phyloP scores from a whole-genome alignment of 1,140 invertebrate species.

The Pseudomyrmex pallidus region DNA sequence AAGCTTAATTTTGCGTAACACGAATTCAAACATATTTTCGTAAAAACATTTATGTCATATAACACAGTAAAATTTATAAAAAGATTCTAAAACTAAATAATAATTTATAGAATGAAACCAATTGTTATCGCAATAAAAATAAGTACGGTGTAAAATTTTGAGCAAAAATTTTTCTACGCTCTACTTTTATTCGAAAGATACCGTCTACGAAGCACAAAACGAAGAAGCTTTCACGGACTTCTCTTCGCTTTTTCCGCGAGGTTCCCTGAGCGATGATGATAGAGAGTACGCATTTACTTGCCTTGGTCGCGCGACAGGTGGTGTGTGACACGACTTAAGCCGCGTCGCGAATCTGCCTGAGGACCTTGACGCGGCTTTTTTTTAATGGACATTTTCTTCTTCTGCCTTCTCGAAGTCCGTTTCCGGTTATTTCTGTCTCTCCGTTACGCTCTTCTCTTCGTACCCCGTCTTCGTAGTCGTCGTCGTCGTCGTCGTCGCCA shows the following conservation, averaged over 20 bases:
- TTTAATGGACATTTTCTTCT: constrained; percentile 61
- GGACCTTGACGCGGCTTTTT: constrained; percentile 58
- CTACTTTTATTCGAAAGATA: not conserved
- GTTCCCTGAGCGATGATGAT: constrained; percentile 24
- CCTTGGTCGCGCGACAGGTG: constrained; percentile 65
- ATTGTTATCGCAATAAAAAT: not conserved
- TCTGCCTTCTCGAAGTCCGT: constrained; percentile 38
- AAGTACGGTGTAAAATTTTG: not conserved
- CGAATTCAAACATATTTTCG: not conserved
- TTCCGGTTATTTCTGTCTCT: constrained; percentile 54
- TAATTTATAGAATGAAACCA: not conserved
- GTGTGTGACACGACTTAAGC: constrained; percentile 59
- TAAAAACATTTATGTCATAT: not conserved
- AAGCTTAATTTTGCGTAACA: not conserved
- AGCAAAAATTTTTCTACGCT: not conserved
- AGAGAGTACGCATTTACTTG: constrained; percentile 62
- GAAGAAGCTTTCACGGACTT: constrained; percentile 6
- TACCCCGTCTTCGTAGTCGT: constrained; percentile 7
- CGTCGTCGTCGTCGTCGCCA: constrained; percentile 15
- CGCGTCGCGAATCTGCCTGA: constrained; percentile 69
- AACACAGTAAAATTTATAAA: not conserved
- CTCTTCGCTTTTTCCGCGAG: constrained; percentile 27
- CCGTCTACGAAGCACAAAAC: too few relatives aligned
- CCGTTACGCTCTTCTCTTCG: constrained; percentile 41
- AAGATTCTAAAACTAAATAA: not conserved